Base-by-base conservation (phyloP, 2,888 invertebrate genomes). In the Tholera decimalis region DNA sequence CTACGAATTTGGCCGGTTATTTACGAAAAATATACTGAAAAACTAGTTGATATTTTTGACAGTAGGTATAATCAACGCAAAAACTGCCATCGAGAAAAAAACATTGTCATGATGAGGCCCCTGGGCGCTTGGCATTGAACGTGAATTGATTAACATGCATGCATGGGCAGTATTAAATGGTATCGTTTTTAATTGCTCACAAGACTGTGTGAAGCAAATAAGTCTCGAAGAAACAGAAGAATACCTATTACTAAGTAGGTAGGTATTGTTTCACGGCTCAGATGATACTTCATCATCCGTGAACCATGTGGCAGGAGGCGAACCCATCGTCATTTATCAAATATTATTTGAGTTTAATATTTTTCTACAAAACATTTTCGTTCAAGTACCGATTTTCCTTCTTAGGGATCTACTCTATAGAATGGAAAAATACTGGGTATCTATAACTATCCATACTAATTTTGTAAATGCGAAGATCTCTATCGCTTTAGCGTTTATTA, bases 291-390 rank as follows among this genome's bases (percentile, higher is more conserved):
- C 39, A 63, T 73, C 77, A 77, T 72, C 73, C 64, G 39, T 72
- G 49, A 72, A 73, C 73, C 57, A 50, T 63, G 57, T 63, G 78
- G 57, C 73, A 72, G 44, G 65, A 77, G 77, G 63, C 28, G 33
- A 47, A 61, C 37, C 72, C 53, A 55, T 28, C 20, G 51, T 47
- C 62, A 77, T 73, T 72, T 71, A 72, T 72, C 77, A 73, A 47
- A 44, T 24, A n/a, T 67, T 47, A 67, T 53, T 70, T 47, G 68
- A 74, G 50, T 72, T 73, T 67, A 18, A 67, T 63, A 72, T 44
- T 18, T 47, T 47, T 47, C 28, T 18, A 9, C 41, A 11, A n/a
- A 18, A 18, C 11, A 47, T 18, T 47, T 47, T 47, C 11, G 47
- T 47, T 28, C n/a, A 28, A 47, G 47, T 28, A 28, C 9, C 28